Evolutionary conservation across 2,888 invertebrate species (phyloP), one percentile per base, ranked within the genome.

Genomic region (Melanostoma scalare): DNA sequence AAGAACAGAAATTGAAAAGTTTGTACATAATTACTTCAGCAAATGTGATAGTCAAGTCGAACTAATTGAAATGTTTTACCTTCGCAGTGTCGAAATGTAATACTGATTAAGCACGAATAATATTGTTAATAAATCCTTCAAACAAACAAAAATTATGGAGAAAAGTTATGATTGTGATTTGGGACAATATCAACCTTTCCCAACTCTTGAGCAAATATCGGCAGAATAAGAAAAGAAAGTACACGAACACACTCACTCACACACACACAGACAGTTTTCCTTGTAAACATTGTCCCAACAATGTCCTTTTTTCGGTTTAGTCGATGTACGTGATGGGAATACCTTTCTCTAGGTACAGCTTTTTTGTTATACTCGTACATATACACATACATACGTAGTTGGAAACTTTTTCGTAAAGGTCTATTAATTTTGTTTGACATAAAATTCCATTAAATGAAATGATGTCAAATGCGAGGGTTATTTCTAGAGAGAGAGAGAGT

Each of bases 361-460:
- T 42, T 60, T 58, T 2, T n/a, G 31, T 6, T 30, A 42, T 58
- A 42, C 31, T 42, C 6, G 8, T 33, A 1, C 30, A 3, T 31
- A 42, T 9, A 56, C 0, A 20, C 3, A 2, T 5, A 2, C 10
- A 38, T 20, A 5, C n/a, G 20, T 4, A 48, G 46, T 63, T 48
- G 46, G 30, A 63, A 63, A 63, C 63, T 63, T 63, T 50, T 63
- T 38, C 63, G 63, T 20, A 20, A 63, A 63, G 63, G 63, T 63
- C 63, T 63, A 63, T 71, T 52, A 71, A 61, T 72, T 72, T 72
- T 50, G 52, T 72, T 72, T 72, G 61, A 53, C 71, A 52, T 72
- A 52, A 63, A 63, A 63, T 63, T 50, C 63, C 52, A 72, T 72
- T 53, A 72, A 72, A 60, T 72, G 31, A 72, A 72, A 72, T 72